phyloP scores from a whole-genome alignment of 2,888 invertebrate species.

The Stenolophus ochropezus region DNA sequence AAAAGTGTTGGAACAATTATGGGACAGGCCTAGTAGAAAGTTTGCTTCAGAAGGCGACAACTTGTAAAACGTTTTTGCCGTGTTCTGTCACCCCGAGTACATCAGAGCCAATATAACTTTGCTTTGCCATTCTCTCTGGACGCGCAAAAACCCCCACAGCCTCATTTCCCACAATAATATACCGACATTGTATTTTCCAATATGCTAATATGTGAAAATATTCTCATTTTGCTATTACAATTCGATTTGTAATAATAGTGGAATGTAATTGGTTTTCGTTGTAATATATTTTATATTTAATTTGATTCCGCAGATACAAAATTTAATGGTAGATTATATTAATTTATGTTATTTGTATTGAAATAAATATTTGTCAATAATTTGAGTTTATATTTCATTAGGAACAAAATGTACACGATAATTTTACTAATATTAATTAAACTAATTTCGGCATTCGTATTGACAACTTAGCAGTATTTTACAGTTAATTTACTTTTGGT shows the following conservation, averaged over 20 bases:
- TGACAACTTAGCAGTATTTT: not conserved
- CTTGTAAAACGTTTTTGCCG: conserved; percentile 37
- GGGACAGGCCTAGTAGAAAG: conserved; percentile 4
- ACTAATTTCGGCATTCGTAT: not conserved
- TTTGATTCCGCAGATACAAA: not conserved
- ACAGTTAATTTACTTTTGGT: conserved; percentile 22
- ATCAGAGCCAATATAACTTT: not conserved
- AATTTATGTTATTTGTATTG: conserved; percentile 23
- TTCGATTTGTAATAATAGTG: conserved; percentile 5
- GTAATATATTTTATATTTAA: conserved; percentile 26
- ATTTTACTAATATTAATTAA: not conserved
- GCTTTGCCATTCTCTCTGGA: not conserved
- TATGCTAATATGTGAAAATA: not conserved
- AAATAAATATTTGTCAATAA: conserved; percentile 15
- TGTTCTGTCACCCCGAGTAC: conserved; percentile 8
- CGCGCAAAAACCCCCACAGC: not conserved
- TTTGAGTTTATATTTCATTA: conserved; percentile 22
- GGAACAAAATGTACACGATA: not conserved
- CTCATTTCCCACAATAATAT: not conserved
- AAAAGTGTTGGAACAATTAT: conserved; percentile 45
- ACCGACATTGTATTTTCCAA: not conserved
- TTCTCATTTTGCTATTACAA: conserved; percentile 17
- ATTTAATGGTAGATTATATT: conserved; percentile 15
- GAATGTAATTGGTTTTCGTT: not conserved
- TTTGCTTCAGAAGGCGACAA: conserved; percentile 2